A percentile compares a stretch with the other conserved stretches of the same genome.
These are phyloP conservation scores for Agrenia bidenticulata DNA, from an alignment of 2,888 invertebrate genomes.

Conservation along the genomic window DNA sequence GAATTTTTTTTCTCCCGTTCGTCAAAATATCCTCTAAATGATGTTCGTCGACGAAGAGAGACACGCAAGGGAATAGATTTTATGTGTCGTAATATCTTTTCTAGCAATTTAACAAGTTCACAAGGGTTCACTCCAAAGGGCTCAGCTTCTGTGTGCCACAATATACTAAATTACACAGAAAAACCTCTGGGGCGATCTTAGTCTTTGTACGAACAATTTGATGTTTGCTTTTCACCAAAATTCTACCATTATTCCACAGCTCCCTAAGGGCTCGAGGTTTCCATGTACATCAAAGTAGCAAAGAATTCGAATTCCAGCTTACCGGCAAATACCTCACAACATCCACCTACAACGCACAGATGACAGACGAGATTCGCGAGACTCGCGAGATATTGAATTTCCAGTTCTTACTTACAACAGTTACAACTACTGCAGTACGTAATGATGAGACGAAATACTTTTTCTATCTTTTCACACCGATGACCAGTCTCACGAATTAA, in stretches of 20 bases:
- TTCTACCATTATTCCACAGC: slow-evolving; percentile 1
- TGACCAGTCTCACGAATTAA: too few relatives aligned
- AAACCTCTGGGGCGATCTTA: slow-evolving; percentile 11
- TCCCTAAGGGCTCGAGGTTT: neutral
- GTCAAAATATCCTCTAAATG: neutral
- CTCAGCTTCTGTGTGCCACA: neutral
- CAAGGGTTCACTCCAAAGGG: neutral
- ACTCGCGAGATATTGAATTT: too few relatives aligned
- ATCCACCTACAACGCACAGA: too few relatives aligned
- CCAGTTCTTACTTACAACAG: too few relatives aligned
- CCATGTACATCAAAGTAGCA: slow-evolving; percentile 11
- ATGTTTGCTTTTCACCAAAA: neutral
- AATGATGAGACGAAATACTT: too few relatives aligned
- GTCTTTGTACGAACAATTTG: neutral
- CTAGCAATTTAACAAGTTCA: slow-evolving; percentile 14
- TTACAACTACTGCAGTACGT: too few relatives aligned
- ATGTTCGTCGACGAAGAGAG: neutral
- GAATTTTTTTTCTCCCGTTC: neutral
- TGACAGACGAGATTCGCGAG: too few relatives aligned
- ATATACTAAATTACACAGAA: slow-evolving; percentile 7
- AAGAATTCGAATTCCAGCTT: neutral
- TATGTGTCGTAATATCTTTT: slow-evolving; percentile 9
- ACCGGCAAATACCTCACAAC: too few relatives aligned
- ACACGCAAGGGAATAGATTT: slow-evolving; percentile 8
- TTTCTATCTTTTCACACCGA: too few relatives aligned